Evolutionary conservation across 1,140 invertebrate species (phyloP), one percentile per base, ranked within the genome.

Genomic region (Ruditapes philippinarum): DNA sequence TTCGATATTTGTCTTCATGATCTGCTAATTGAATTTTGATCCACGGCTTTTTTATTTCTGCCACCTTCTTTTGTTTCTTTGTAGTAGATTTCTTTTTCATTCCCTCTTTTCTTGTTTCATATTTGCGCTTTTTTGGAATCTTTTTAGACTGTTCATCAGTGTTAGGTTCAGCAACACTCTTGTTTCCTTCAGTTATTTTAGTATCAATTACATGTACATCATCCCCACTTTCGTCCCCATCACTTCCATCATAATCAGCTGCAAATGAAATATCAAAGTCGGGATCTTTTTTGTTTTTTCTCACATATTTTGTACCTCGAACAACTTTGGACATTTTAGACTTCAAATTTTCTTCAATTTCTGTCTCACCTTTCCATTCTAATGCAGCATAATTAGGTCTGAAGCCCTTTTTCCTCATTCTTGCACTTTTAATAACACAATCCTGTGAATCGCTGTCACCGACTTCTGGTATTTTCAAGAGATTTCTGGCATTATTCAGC

Each of bases 11-110:
- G 17, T 80, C 78, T 31, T 42, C 36, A 31, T 80, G 78, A 57
- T 80, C 33, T 9, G 42, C 49, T 33, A 80, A 28, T 3, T 60
- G 42, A 60, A 80, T 80, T 14, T 80, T 54, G 12, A 80, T 80
- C 78, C 78, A 80, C 17, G 78, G 78, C 49, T 78, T 78, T 33
- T 80, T 80, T 25, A 54, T 19, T 68, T 68, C 14, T 7, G 62
- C 62, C 60, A 7, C 25, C 33, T 14, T 33, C 25, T 33, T 19
- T 36, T 36, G 11, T 33, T 12, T 36, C 19, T 31, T 17, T 68
- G 5, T 68, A 45, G 5, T 45, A 45, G 42, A 14, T 45, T 14
- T 45, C 42, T 45, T 45, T 45, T 14, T 45, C 14, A 7, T 45
- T 45, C 5, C 5, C 42, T 45, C 42, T 45, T 45, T 45, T 45